These are phyloP conservation scores for Atrichornis clamosus DNA, from an alignment of 2,113 vertebrate species.

Conservation along the genomic window DNA sequence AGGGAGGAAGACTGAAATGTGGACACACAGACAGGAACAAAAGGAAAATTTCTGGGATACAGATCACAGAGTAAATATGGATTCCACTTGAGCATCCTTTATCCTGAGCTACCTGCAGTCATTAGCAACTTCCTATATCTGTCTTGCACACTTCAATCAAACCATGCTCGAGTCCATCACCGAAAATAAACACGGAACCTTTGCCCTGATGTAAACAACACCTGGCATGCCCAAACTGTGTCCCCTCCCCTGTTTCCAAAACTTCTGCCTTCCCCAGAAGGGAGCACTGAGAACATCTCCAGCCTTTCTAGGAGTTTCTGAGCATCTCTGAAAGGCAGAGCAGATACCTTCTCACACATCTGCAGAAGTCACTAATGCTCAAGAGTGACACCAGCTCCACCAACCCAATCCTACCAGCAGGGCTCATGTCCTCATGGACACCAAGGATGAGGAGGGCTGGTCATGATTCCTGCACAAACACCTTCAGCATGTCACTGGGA, in stretches of 20 bases:
- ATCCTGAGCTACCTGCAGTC: background rate
- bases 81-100: background rate
- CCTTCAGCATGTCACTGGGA: background rate
- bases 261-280: background rate
- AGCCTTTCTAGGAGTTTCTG: background rate
- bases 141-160: background rate
- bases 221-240: background rate
- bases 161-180: accelerated
- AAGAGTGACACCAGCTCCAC: background rate
- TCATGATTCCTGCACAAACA: accelerated
- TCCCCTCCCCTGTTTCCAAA: background rate
- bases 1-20: background rate
- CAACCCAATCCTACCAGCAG: background rate
- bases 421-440: background rate
- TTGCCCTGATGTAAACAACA: background rate
- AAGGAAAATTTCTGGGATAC: background rate
- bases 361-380: background rate
- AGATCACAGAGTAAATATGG: background rate
- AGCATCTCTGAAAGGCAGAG: background rate
- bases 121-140: background rate
- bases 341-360: background rate
- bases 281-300: background rate
- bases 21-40: accelerated
- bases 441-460: background rate
- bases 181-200: background rate